Conservation (phyloP, 2,888 invertebrate species). For the Agrotis puta region DNA sequence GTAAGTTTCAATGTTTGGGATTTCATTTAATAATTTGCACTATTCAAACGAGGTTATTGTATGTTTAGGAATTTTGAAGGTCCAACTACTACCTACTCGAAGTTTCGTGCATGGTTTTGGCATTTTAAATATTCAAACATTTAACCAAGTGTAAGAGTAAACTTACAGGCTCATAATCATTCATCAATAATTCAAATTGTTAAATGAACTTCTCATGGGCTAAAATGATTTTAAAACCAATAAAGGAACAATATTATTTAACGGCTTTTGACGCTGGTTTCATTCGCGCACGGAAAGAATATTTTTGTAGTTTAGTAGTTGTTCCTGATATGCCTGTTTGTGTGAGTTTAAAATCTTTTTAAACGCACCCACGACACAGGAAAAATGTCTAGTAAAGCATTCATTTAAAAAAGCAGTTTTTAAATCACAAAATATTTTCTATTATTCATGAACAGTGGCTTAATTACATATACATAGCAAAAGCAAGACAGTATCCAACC, state of each 20-base stretch:
- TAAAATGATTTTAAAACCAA: not conserved
- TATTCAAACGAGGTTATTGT: conserved; percentile 40
- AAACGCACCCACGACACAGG: too few species aligned
- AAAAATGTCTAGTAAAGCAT: too few species aligned
- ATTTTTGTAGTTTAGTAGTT: too few species aligned
- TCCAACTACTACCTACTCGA: not conserved
- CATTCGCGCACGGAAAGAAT: too few species aligned
- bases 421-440: not conserved
- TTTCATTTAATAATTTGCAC: conserved; percentile 54
- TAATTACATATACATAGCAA: conserved; percentile 10
- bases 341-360: too few species aligned
- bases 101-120: conserved; percentile 3
- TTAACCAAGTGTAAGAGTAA: not conserved
- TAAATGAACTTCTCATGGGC: not conserved
- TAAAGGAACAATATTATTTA: too few species aligned
- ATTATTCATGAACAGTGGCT: not conserved
- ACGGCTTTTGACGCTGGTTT: too few species aligned
- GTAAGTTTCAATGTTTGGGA: conserved; percentile 53
- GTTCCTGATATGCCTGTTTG: too few species aligned
- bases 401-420: not conserved
- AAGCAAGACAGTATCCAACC: conserved; percentile 29
- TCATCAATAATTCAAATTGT: too few species aligned
- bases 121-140: not conserved
- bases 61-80: conserved; percentile 39
- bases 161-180: too few species aligned